Conservation (phyloP, 2,888 invertebrate genomes). For the Cantharis rufa region DNA sequence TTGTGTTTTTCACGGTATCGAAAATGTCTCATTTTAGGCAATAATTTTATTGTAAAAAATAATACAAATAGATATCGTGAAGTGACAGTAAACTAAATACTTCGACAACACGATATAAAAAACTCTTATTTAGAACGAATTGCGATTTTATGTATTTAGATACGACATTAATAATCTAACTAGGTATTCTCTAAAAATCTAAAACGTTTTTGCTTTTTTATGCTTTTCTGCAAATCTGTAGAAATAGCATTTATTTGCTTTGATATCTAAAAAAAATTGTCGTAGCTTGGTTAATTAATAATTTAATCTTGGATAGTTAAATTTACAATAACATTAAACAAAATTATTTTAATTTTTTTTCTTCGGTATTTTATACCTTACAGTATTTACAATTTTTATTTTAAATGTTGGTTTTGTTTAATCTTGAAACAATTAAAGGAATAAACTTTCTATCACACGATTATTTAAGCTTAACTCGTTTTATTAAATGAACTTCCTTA, state of each 20-base stretch:
- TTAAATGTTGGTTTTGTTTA: too few relatives aligned
- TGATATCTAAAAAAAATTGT: not conserved
- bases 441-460: not conserved
- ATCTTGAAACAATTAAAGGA: too few relatives aligned
- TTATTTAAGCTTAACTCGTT: not conserved
- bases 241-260: not conserved
- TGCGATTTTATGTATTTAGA: not conserved
- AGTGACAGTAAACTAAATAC: not conserved
- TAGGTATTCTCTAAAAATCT: not conserved
- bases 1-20: not conserved
- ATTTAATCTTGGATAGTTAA: not conserved
- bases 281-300: not conserved
- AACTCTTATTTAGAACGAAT: not conserved
- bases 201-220: not conserved
- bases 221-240: not conserved
- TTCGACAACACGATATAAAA: not conserved
- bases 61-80: not conserved
- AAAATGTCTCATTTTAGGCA: not conserved
- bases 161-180: not conserved
- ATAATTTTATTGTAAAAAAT: not conserved
- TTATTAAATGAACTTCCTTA: not conserved
- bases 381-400: too few relatives aligned
- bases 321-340: not conserved
- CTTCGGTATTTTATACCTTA: too few relatives aligned
- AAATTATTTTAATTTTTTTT: too few relatives aligned